Evolutionary conservation across 2,888 invertebrate genomes (phyloP), one percentile per base, ranked within the genome.

Genomic region (Pammene fasciana): DNA sequence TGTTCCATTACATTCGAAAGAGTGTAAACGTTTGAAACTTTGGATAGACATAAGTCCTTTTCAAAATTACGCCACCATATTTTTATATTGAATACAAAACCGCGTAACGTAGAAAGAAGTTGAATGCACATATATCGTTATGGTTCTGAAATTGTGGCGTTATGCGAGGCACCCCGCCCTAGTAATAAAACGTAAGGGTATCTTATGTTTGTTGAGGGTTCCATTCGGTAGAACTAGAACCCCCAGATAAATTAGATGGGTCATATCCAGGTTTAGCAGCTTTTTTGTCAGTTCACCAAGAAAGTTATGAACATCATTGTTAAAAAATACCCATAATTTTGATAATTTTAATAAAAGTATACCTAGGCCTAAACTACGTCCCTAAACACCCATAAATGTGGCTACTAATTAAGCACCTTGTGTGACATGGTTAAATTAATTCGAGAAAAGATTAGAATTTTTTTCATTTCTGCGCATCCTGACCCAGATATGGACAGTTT

Each of bases 131-230:
- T 62, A 52, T 0, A 2, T 14, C 38, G 5, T 62, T 52, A 52
- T 62, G 41, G 38, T 26, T 13, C 41, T 26, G 50, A 8, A 4
- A 3, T 13, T 3, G 18, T 52, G 18, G 16, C 16, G 43, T 57
- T 56, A 14, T 45, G 83, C 84, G 86, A 89, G 87, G 88, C 86
- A 80, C 74, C 79, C 84, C 80, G 81, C 82, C 87, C 85, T 88
- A 85, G n/a, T 18, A 43, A 52, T 65, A 54, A 65, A 67, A 57
- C 8, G 36, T 59, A 52, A 52, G 68, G 68, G 64, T 38, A 57
- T 26, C 34, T 60, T 14, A 48, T 50, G 50, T 43, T 68, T 52
- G 26, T 7, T 5, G 52, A 65, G 68, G 68, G 68, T 68, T 57
- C 52, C 5, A 45, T 61, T 52, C 18, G 50, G 38, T 61, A 13